Conservation (phyloP, 2,113 vertebrate species). For the Hippocampus abdominalis region DNA sequence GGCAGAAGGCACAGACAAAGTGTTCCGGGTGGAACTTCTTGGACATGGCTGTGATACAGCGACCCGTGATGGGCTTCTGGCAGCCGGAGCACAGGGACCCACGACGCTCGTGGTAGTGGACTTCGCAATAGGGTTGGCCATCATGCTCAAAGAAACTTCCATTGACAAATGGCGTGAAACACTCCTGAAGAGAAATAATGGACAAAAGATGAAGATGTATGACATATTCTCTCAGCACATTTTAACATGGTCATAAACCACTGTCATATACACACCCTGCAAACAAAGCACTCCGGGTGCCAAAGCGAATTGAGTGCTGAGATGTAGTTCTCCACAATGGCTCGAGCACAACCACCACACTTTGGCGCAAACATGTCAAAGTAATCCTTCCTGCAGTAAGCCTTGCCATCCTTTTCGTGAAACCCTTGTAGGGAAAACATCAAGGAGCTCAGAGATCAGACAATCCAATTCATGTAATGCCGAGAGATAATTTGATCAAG, state of each 20-base stretch:
- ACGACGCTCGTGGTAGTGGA: constrained; percentile 93
- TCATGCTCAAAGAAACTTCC: constrained; percentile 98
- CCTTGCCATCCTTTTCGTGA: constrained; percentile 97
- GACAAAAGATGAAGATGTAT: not conserved
- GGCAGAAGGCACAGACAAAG: constrained; percentile 98
- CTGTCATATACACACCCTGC: constrained; percentile 80
- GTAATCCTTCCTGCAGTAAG: constrained; percentile 97
- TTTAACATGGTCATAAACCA: not conserved
- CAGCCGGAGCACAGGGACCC: constrained; percentile 96
- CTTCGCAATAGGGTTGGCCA: constrained; percentile 96
- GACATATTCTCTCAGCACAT: not conserved
- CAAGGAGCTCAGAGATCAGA: not conserved
- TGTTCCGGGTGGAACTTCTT: constrained; percentile 99
- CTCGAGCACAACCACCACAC: constrained; percentile 91
- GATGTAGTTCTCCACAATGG: constrained; percentile 98
- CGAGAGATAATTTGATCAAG: not conserved
- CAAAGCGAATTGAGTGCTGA: constrained; percentile 94
- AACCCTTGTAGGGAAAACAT: constrained; percentile 75
- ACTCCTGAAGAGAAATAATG: constrained; percentile 76
- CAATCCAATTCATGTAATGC: not conserved
- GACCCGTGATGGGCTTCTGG: constrained; percentile 98
- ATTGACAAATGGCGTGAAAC: constrained; percentile 93
- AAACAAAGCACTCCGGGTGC: constrained; percentile 98
- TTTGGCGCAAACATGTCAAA: constrained; percentile 98
- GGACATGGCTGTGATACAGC: constrained; percentile 97